A percentile compares a stretch with the other conserved stretches of the same genome.
phyloP scores from a whole-genome alignment of 2,113 vertebrate genomes.

The Psettodes erumei region DNA sequence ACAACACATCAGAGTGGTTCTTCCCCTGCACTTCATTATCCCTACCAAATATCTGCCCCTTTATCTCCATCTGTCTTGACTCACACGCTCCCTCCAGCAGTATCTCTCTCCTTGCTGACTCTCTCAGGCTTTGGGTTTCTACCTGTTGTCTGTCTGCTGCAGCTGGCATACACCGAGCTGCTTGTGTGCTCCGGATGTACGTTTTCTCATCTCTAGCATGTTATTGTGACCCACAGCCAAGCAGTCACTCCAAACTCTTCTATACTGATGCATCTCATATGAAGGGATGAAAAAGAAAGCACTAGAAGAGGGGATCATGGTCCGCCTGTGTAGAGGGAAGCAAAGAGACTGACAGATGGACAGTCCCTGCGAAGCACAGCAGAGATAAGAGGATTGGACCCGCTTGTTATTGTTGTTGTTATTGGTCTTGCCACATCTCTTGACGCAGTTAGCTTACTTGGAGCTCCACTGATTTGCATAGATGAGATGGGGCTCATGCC shows the following conservation, averaged over 20 bases:
- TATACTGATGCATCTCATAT: slow-evolving; percentile 8
- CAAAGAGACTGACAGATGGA: slow-evolving; percentile 82
- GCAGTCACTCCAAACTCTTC: not conserved
- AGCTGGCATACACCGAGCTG: slow-evolving; percentile 8
- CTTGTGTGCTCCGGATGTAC: not conserved
- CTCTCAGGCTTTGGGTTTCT: slow-evolving; percentile 7
- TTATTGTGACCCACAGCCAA: slow-evolving; percentile 15
- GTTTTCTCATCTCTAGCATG: slow-evolving; percentile 1
- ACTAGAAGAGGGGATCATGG: slow-evolving; percentile 46
- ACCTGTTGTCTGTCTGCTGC: slow-evolving; percentile 21
- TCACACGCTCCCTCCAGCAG: slow-evolving; percentile 18
- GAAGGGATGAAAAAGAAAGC: slow-evolving; percentile 26
- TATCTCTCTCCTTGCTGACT: slow-evolving; percentile 24
- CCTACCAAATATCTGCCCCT: slow-evolving; percentile 34
- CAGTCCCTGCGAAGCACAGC: slow-evolving; percentile 66
- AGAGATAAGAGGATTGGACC: slow-evolving; percentile 82
- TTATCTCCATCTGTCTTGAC: slow-evolving; percentile 42
- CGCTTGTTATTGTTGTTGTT: slow-evolving; percentile 61
- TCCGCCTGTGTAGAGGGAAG: slow-evolving; percentile 41
- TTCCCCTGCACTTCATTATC: slow-evolving; percentile 47
- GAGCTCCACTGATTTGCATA: slow-evolving; percentile 31
- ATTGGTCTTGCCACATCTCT: slow-evolving; percentile 68
- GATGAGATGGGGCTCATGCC: slow-evolving; percentile 8
- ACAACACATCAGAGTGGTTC: slow-evolving; percentile 60
- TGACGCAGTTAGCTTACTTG: slow-evolving; percentile 45